Percentiles rank a stretch among this genome's conserved stretches.
Evolutionary conservation across 1,140 invertebrate species (phyloP).

Genomic region (Drosophila lacertosa): DNA sequence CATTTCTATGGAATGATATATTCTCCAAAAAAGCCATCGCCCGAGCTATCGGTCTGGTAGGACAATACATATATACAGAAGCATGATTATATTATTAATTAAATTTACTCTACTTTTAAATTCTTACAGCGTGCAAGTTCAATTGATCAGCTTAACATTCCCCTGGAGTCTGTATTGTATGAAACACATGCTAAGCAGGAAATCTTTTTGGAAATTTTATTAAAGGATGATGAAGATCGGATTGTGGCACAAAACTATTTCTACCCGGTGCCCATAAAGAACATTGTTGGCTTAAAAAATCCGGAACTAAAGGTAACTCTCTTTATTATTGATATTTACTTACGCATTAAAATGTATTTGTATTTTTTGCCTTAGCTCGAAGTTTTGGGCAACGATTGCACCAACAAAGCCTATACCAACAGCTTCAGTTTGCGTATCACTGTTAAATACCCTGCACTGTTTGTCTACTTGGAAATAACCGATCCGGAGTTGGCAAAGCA

Average conservation of each 20-base stretch:
- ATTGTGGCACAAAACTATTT: constrained; percentile 54
- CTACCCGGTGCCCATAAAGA: constrained; percentile 64
- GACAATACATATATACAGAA: background rate
- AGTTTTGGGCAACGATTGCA: constrained; percentile 46
- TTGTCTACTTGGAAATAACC: constrained; percentile 77
- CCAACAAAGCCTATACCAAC: constrained; percentile 67
- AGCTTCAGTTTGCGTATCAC: constrained; percentile 67
- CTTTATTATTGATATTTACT: too few relatives aligned
- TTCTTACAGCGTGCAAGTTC: constrained; percentile 37
- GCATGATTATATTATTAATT: background rate
- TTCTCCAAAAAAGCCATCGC: constrained; percentile 49
- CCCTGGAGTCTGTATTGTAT: constrained; percentile 39
- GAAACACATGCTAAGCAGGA: constrained; percentile 42
- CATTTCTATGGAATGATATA: constrained; percentile 67
- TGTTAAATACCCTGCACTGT: constrained; percentile 63
- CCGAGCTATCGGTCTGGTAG: constrained; percentile 51
- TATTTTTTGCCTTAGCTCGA: too few relatives aligned
- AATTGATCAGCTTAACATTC: constrained; percentile 36
- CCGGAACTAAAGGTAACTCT: constrained; percentile 46
- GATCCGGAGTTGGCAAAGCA: constrained; percentile 46
- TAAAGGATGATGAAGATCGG: constrained; percentile 29
- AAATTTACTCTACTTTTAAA: background rate
- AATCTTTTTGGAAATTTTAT: constrained; percentile 56
- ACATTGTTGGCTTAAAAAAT: constrained; percentile 54
- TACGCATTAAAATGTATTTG: too few relatives aligned